Evolutionary conservation across 2,113 vertebrate genomes (phyloP).

Genomic region (Paradoxurus hermaphroditus): DNA sequence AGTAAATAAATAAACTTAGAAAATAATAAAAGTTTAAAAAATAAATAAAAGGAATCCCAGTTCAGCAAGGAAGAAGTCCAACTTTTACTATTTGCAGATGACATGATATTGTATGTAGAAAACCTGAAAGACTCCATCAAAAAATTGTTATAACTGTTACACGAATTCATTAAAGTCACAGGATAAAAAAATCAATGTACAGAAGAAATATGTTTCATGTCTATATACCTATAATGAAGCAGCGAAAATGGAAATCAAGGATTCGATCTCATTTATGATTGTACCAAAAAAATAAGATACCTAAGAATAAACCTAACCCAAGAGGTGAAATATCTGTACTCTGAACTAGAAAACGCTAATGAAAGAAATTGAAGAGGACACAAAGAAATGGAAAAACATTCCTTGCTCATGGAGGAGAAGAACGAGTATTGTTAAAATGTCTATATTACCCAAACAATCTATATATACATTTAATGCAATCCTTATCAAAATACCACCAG

Average conservation of each 20-base stretch:
- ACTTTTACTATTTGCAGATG: background rate
- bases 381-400: background rate
- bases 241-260: background rate
- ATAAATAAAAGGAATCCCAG: background rate
- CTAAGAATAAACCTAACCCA: background rate
- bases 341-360: background rate
- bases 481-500: background rate
- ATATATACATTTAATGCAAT: background rate
- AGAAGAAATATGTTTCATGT: background rate
- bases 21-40: background rate
- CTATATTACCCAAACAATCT: background rate
- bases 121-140: background rate
- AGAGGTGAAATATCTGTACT: background rate
- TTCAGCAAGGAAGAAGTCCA: background rate
- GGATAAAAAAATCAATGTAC: background rate
- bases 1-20: too few species aligned
- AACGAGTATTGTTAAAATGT: background rate
- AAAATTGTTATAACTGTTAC: background rate
- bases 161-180: background rate
- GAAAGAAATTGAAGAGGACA: background rate
- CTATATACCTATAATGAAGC: background rate
- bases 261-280: background rate
- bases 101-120: background rate
- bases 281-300: background rate
- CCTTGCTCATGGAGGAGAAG: background rate